These are phyloP conservation scores for Dromaius novaehollandiae DNA, from an alignment of 2,113 vertebrate species.

Conservation along the genomic window DNA sequence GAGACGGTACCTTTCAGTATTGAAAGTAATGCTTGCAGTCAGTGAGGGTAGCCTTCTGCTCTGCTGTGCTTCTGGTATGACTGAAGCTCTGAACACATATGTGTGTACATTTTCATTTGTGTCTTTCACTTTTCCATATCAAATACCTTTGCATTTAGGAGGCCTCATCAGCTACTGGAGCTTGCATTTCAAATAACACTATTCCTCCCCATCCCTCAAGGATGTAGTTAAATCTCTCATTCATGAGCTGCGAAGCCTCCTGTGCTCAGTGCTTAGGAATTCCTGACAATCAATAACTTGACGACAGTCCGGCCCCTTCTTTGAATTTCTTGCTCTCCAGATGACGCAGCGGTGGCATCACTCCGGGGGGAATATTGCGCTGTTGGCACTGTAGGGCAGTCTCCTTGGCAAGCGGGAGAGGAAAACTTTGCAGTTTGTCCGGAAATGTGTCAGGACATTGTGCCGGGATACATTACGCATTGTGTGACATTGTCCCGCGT, in stretches of 20 bases:
- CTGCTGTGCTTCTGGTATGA: neutral
- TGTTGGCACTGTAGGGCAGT: fast-evolving
- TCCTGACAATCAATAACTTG: neutral
- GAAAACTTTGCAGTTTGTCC: neutral
- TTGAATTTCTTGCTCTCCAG: neutral
- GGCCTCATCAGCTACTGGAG: neutral
- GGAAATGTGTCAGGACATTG: fast-evolving
- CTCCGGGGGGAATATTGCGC: fast-evolving
- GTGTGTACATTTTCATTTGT: neutral
- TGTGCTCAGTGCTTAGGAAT: neutral
- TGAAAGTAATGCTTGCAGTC: neutral
- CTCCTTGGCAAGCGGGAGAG: neutral
- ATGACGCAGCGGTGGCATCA: neutral
- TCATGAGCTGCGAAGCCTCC: neutral
- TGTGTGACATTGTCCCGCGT: neutral
- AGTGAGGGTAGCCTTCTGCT: neutral
- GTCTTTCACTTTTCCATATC: neutral
- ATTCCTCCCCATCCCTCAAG: neutral
- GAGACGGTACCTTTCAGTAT: neutral
- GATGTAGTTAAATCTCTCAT: neutral
- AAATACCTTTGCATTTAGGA: neutral
- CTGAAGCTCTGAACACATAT: too few relatives aligned
- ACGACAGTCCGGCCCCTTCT: neutral
- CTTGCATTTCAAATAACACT: fast-evolving
- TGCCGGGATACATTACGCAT: fast-evolving